Evolutionary conservation across 2,113 vertebrate genomes (phyloP), one percentile per base, ranked within the genome.

Genomic region (Syrrhaptes paradoxus): DNA sequence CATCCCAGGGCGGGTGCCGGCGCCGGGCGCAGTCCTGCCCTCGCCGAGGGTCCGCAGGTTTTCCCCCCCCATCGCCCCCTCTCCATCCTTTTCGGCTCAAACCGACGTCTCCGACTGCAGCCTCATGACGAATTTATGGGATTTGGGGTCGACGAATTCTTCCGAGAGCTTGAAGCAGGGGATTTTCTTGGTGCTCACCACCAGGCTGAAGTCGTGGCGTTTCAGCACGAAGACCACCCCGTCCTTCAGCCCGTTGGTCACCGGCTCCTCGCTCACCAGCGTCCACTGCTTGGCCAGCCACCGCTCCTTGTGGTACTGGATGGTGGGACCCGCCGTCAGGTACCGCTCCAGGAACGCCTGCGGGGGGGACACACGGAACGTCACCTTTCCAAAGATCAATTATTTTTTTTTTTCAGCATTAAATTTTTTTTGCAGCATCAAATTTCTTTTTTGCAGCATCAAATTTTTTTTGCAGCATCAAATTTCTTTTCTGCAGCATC

Each of bases 41-140:
- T n/a, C n/a, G n/a, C n/a, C n/a, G n/a, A n/a, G n/a, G n/a, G n/a
- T n/a, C n/a, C n/a, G n/a, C n/a, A n/a, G n/a, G n/a, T n/a, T n/a
- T n/a, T n/a, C n/a, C n/a, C 38, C 38, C 38, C 38, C 38, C 38
- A 38, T 38, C 38, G 38, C 38, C 57, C 65, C 78, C 67, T 72
- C 75, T 24, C 55, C 75, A 14, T 4, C 73, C 70, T 80, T 66
- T n/a, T 4, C 49, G 11, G 38, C 80, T 98, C 97, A 99, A 96
- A 99, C 99, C 0, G 99, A 99, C 38, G 99, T 99, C 98, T 99
- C 99, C 0, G 99, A 99, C 97, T 99, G 99, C 95, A 99, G 98
- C 97, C 99, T 98, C 98, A 99, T 99, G 88, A 99, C 98, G 24
- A 99, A 99, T 97, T 99, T 99, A 98, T 99, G 99, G 7, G 99